Conservation (phyloP, 2,113 vertebrate species). For the Ctenodactylus gundi region DNA sequence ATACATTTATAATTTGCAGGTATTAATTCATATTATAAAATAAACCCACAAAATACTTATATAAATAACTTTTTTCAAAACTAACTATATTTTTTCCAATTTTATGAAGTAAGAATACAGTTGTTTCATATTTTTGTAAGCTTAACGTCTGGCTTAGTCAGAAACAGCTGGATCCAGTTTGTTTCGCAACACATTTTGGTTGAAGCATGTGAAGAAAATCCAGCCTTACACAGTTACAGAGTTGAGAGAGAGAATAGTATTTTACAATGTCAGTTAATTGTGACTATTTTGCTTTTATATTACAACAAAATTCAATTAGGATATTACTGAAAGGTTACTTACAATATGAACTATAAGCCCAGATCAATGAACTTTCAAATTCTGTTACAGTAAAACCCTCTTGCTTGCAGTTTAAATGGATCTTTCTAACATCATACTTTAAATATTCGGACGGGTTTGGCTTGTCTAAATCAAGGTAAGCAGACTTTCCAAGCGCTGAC, state of each 20-base stretch:
- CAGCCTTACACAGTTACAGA: neutral
- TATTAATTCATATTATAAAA: neutral
- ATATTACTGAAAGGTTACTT: no score
- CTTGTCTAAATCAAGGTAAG: neutral
- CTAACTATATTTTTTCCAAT: neutral
- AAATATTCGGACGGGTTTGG: neutral
- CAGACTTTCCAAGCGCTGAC: neutral
- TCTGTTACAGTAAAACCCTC: neutral
- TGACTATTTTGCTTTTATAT: neutral
- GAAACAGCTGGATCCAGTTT: neutral
- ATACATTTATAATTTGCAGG: neutral
- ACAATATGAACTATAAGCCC: neutral
- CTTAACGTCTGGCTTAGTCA: neutral
- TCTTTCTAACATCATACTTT: neutral
- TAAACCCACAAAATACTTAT: neutral
- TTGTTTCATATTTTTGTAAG: neutral
- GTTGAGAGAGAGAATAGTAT: neutral
- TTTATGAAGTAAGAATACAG: neutral
- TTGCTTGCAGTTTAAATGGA: neutral
- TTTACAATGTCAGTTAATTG: neutral
- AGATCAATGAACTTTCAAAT: neutral
- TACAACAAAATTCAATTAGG: neutral
- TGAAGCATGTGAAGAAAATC: neutral
- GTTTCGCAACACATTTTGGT: neutral
- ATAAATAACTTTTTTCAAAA: neutral